Conservation (phyloP, 1,140 invertebrate species). For the Riptortus pedestris region DNA sequence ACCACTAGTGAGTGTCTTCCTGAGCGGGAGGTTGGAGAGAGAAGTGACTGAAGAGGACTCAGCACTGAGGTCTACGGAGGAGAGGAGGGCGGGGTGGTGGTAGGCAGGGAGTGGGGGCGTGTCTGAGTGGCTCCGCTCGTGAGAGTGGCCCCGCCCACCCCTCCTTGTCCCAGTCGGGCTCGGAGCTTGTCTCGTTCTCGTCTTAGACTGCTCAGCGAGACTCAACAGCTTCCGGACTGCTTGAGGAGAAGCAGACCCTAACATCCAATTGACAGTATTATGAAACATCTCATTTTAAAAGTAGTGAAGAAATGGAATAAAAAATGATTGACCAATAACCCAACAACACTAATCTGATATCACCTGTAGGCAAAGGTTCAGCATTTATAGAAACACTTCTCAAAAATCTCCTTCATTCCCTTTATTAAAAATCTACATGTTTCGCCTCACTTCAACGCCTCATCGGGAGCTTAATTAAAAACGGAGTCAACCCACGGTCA, state of each 20-base stretch:
- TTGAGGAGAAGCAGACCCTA: slow-evolving; percentile 89
- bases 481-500: too few species aligned
- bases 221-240: slow-evolving; percentile 86
- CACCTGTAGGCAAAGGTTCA: too few species aligned
- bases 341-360: too few species aligned
- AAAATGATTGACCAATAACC: too few species aligned
- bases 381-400: too few species aligned
- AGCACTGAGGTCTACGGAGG: slow-evolving; percentile 79
- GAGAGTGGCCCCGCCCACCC: slow-evolving; percentile 42
- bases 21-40: slow-evolving; percentile 73
- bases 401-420: too few species aligned
- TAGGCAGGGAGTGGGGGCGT: slow-evolving; percentile 75
- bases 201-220: slow-evolving; percentile 76
- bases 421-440: too few species aligned
- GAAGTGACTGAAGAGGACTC: slow-evolving; percentile 93
- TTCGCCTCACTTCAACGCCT: too few species aligned
- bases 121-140: slow-evolving; percentile 83
- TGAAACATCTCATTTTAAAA: too few species aligned
- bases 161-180: slow-evolving; percentile 53
- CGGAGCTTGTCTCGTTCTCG: slow-evolving; percentile 39
- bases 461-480: too few species aligned
- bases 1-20: slow-evolving; percentile 78
- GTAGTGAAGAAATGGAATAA: too few species aligned
- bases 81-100: slow-evolving; percentile 40
- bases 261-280: too few species aligned